These are phyloP conservation scores for Pherbina coryleti DNA, from an alignment of 2,888 invertebrate genomes.

Conservation along the genomic window DNA sequence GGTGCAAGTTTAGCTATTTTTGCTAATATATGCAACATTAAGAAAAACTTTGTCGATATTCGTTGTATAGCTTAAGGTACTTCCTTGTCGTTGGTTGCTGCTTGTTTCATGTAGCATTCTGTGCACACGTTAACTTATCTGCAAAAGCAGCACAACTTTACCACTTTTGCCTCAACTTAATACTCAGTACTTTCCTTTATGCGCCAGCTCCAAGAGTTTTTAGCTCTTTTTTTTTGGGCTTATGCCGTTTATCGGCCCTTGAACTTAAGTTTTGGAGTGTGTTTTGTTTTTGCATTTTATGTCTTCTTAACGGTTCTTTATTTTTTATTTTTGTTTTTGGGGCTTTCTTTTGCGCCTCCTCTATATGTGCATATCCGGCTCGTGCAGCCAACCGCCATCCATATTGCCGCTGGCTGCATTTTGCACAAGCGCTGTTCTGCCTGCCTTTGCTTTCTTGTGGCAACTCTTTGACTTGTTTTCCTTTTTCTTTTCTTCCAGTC, in stretches of 20 bases:
- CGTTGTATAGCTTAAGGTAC: too few relatives aligned
- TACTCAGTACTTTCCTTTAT: not conserved
- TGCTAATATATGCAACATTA: too few relatives aligned
- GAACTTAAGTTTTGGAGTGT: constrained; percentile 12
- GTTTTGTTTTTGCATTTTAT: not conserved
- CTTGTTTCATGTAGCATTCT: not conserved
- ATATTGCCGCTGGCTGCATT: not conserved
- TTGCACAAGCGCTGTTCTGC: not conserved
- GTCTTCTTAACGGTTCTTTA: not conserved
- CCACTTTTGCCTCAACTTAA: not conserved
- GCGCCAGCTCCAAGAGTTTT: not conserved
- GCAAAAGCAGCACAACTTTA: not conserved
- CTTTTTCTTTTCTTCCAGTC: not conserved
- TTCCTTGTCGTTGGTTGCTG: not conserved
- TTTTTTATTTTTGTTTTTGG: not conserved
- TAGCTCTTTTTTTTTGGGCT: not conserved
- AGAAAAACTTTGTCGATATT: too few relatives aligned
- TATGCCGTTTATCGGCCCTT: constrained; percentile 12
- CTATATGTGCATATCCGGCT: constrained; percentile 5
- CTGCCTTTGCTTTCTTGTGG: not conserved
- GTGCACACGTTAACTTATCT: not conserved
- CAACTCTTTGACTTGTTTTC: not conserved
- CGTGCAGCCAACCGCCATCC: constrained; percentile 9
- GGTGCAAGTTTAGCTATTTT: not conserved
- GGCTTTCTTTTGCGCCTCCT: not conserved